Base-by-base conservation (phyloP, 2,888 invertebrate genomes). In the Gymnosoma rotundatum region DNA sequence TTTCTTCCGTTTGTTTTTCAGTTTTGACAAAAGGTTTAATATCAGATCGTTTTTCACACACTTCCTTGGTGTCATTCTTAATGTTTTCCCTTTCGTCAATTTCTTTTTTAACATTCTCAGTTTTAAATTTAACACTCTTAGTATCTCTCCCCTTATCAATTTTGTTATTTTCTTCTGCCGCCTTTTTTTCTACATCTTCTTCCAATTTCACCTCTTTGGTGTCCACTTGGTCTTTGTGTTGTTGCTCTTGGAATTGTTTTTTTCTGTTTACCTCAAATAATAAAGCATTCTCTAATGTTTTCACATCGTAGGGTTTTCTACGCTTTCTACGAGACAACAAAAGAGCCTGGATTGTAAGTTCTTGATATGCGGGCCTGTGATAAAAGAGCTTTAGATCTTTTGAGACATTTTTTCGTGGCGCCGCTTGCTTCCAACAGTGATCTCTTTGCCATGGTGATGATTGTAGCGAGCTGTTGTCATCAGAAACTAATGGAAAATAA, bases 391-490 rank as follows among this genome's bases (percentile, higher is more conserved):
- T 94, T 93, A 96, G 93, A 93, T 96, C 95, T 90, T 94, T 95
- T 90, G 96, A 95, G 87, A 95, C 93, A 91, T 95, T 95, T 87
- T 94, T 94, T 88, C 95, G 94, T 80, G 97, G 97, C 87, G 94
- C 93, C 86, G 95, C 93, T 92, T 97, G 97, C 92, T 97, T 97
- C 96, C 97, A 97, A 91, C 96, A 96, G 93, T 97, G 97, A 93
- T 97, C 97, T 88, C 97, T 94, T 93, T 97, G 96, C 96, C 97
- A 97, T 85, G 97, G 97, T 89, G 97, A 97, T 88, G 97, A 97
- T 92, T 97, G 97, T 91, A 97, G 94, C 87, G 97, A 97, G 90
- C 96, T 96, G 93, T 97, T 97, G 93, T 97, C 97, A 93, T 97
- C 97, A 89, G 97, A 97, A 93, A 96, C 95, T 95, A 75, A 16